Percentiles rank a stretch among this genome's conserved stretches.
Conservation (phyloP, 2,888 invertebrate species). For the Diploptera punctata region DNA sequence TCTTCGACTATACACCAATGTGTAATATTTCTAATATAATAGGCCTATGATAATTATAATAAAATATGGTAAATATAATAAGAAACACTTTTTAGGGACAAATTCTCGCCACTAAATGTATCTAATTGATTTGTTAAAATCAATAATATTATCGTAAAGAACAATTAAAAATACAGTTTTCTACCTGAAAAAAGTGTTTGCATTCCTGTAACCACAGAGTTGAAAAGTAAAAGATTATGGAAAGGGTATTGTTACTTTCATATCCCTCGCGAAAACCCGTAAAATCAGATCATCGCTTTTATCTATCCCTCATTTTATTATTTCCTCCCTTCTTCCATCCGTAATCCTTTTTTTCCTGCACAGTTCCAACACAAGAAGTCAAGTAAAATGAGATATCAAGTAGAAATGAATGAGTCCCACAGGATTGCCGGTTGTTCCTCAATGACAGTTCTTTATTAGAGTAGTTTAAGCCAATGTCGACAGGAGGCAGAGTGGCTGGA, state of each 20-base stretch:
- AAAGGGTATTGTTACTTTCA: constrained; percentile 14
- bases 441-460: neutral
- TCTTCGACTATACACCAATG: too few species aligned
- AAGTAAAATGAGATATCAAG: neutral
- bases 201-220: constrained; percentile 35
- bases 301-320: constrained; percentile 14
- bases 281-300: constrained; percentile 25
- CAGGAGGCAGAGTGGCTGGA: too few species aligned
- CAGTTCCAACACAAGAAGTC: constrained; percentile 7
- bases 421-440: neutral
- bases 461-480: too few species aligned
- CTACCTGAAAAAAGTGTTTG: too few species aligned
- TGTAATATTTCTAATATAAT: too few species aligned
- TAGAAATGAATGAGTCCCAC: constrained; percentile 15
- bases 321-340: neutral
- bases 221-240: constrained; percentile 25
- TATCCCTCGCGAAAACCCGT: constrained; percentile 29
- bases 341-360: neutral
- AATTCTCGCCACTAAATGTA: too few species aligned
- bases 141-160: too few species aligned
- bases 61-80: too few species aligned
- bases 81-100: too few species aligned
- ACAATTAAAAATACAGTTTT: too few species aligned
- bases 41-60: too few species aligned
- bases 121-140: too few species aligned